Base-by-base conservation (phyloP, 2,797 vertebrate species). In the Sebastes cheni region DNA sequence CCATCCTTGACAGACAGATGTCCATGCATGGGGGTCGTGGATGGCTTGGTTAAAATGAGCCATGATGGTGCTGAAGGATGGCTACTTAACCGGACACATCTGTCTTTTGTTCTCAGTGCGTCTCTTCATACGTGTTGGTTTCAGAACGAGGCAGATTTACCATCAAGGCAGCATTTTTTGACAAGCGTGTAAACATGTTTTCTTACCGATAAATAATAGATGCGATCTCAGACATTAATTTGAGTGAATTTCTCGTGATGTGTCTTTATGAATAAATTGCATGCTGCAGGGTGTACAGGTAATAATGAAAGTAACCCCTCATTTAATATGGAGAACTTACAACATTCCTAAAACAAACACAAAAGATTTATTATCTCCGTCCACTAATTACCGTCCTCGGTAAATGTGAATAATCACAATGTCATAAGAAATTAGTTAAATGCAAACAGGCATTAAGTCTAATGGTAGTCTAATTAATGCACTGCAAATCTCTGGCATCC, bases 361-460 rank as follows among this genome's bases (percentile, higher is more conserved):
- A 27, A 66, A 72, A 91, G 92, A 94, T 95, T 92, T 93, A 95
- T 92, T 86, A 83, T 93, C 83, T 88, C 67, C 56, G 72, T 83
- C 75, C 62, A 72, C 85, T 90, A 91, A 94, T 93, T 86, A 92
- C 85, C 59, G 39, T 86, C 65, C 62, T 72, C 64, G 22, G 82
- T 82, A 89, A 91, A 93, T 84, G 87, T 91, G 91, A 93, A 83
- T 82, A 88, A 95, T 94, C 91, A 79, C 88, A 76, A 76, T 89
- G 90, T 89, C 92, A 89, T 62, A 79, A 93, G 91, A 91, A 92
- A 92, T 93, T 80, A 93, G 88, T 72, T 89, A 82, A 91, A 83
- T 83, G 74, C 79, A 79, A 89, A 78, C 89, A 87, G 85, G 87
- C 87, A 87, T 89, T 58, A 84, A 32, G 70, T 77, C 64, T 85